These are phyloP conservation scores for Xenopus petersii DNA, from an alignment of 2,797 vertebrate species.

Conservation along the genomic window DNA sequence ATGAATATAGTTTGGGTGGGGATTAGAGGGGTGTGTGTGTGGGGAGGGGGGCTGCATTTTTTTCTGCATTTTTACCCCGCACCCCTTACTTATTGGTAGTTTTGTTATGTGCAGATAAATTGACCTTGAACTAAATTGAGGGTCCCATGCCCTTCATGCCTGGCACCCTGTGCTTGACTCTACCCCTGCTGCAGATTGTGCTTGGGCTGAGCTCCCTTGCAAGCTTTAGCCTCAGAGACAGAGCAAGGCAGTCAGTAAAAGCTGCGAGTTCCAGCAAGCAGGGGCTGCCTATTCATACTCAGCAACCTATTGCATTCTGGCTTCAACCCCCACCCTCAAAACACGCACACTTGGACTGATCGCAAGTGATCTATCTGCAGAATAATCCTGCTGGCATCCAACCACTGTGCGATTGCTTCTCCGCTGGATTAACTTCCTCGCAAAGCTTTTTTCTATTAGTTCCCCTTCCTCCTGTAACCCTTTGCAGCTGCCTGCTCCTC, in stretches of 20 bases:
- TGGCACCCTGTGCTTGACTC: neutral
- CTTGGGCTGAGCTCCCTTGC: conserved; percentile 35
- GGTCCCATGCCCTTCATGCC: neutral
- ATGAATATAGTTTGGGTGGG: no score
- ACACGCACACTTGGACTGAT: conserved; percentile 52
- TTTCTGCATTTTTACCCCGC: neutral
- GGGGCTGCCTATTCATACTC: conserved; percentile 53
- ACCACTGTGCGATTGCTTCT: conserved; percentile 66
- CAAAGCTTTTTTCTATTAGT: conserved; percentile 57
- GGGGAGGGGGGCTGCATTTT: neutral
- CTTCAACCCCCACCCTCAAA: conserved; percentile 47
- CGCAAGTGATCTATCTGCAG: conserved; percentile 52
- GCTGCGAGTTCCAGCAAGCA: conserved; percentile 54
- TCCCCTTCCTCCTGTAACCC: conserved; percentile 39
- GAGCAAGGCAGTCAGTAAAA: conserved; percentile 55
- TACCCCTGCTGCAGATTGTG: conserved; percentile 46
- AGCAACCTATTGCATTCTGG: conserved; percentile 48
- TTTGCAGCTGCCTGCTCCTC: conserved; percentile 42
- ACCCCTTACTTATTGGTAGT: neutral
- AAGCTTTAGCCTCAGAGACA: conserved; percentile 61
- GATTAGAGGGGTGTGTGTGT: neutral
- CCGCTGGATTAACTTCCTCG: conserved; percentile 75
- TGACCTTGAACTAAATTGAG: conserved; percentile 9
- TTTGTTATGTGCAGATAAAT: neutral
- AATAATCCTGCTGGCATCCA: conserved; percentile 52